A percentile compares a stretch with the other conserved stretches of the same genome.
phyloP scores from a whole-genome alignment of 2,113 vertebrate genomes.

The Passerina amoena region DNA sequence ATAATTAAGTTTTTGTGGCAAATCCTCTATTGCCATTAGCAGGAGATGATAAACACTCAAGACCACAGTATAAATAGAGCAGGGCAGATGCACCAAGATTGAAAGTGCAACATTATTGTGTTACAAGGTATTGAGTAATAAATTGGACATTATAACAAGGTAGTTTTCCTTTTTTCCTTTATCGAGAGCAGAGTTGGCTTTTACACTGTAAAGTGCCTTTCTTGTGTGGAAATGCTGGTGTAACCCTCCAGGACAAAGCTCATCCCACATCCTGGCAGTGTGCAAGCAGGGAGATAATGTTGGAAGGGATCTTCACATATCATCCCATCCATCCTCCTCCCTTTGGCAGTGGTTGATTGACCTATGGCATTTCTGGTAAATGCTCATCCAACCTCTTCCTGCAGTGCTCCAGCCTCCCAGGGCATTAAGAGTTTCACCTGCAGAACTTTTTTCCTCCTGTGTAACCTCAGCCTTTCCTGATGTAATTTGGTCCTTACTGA shows the following conservation, averaged over 20 bases:
- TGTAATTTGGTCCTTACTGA: neutral
- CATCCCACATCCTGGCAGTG: neutral
- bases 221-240: neutral
- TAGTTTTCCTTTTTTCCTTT: neutral
- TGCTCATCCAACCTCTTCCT: neutral
- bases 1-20: slow-evolving; percentile 59
- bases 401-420: neutral
- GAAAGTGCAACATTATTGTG: neutral
- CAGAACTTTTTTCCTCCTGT: neutral
- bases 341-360: neutral
- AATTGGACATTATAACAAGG: neutral
- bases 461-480: neutral
- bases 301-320: neutral
- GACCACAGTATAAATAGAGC: slow-evolving; percentile 22
- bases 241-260: neutral
- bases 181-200: neutral
- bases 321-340: neutral
- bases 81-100: neutral
- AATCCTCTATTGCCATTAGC: slow-evolving; percentile 9
- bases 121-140: neutral
- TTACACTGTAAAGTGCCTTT: neutral
- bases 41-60: slow-evolving; percentile 32
- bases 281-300: neutral
- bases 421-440: neutral
- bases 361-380: neutral